These are phyloP conservation scores for Acropora yongei DNA, from an alignment of 64 coral and sea anemone species.

Conservation along the genomic window DNA sequence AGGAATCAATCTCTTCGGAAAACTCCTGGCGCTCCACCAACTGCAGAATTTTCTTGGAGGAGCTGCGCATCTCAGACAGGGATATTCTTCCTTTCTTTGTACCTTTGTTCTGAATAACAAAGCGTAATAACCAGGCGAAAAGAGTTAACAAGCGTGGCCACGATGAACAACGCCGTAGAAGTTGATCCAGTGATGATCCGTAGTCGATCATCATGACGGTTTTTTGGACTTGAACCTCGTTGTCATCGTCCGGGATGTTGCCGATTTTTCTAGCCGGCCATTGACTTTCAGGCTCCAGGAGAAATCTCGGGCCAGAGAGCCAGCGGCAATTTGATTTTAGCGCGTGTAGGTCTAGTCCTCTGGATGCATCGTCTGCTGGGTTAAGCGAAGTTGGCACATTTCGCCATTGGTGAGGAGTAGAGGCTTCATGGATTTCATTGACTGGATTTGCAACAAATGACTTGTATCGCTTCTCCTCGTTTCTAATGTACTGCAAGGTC, in stretches of 20 bases:
- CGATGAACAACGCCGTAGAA: neutral
- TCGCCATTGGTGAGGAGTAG: conserved; percentile 40
- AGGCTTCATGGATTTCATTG: conserved; percentile 17
- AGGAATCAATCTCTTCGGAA: neutral
- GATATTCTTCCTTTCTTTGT: neutral
- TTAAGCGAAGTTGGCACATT: neutral
- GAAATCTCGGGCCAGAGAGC: too few relatives aligned
- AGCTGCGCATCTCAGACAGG: neutral
- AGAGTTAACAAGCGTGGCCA: neutral
- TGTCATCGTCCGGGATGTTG: conserved; percentile 29
- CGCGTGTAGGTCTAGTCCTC: too few relatives aligned
- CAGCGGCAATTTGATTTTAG: too few relatives aligned
- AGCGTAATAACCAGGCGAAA: neutral
- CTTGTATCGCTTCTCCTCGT: conserved; percentile 33
- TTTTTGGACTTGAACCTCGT: neutral
- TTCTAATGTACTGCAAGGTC: conserved; percentile 29
- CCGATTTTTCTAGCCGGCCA: neutral
- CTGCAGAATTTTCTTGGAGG: conserved; percentile 4
- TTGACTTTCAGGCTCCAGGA: too few relatives aligned
- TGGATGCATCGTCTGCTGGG: too few relatives aligned
- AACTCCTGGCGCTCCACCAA: conserved; percentile 14
- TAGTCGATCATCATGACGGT: neutral
- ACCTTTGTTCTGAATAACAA: neutral
- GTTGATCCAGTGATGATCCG: neutral
- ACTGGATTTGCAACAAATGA: conserved; percentile 54